Conservation (phyloP, 1,140 invertebrate species). For the Drosophila kikkawai region DNA sequence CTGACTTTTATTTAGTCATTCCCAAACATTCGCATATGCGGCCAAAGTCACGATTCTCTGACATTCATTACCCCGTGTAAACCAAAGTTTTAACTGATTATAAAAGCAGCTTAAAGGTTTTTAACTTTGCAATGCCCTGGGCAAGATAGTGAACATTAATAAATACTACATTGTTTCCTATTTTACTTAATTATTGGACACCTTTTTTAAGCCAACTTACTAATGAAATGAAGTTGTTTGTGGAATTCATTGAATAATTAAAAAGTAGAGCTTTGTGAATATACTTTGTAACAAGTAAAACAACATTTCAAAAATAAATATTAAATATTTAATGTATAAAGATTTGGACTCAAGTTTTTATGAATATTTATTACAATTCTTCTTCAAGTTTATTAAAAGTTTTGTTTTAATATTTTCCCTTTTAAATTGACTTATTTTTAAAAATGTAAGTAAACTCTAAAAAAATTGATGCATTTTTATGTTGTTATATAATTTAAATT, state of each 20-base stretch:
- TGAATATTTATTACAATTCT: background rate
- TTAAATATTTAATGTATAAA: background rate
- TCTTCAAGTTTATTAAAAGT: background rate
- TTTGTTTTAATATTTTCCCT: background rate
- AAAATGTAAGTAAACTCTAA: too few relatives aligned
- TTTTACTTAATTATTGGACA: background rate
- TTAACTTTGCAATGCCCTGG: background rate
- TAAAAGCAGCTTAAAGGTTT: background rate
- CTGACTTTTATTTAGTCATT: slow-evolving; percentile 25
- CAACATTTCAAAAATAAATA: background rate
- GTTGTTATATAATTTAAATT: too few relatives aligned
- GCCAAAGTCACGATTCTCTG: slow-evolving; percentile 33
- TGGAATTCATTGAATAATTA: background rate
- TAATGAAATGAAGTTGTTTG: background rate
- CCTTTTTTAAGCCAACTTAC: background rate
- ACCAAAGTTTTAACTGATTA: slow-evolving; percentile 8
- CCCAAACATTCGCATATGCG: slow-evolving; percentile 8
- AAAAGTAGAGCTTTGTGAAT: background rate
- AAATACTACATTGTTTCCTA: background rate
- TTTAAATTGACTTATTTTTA: too few relatives aligned
- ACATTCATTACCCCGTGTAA: slow-evolving; percentile 12
- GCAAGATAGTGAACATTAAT: background rate
- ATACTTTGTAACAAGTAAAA: background rate
- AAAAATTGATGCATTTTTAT: too few relatives aligned
- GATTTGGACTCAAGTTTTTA: background rate